phyloP scores from a whole-genome alignment of 1,140 invertebrate species.

The Teleopsis dalmanni region DNA sequence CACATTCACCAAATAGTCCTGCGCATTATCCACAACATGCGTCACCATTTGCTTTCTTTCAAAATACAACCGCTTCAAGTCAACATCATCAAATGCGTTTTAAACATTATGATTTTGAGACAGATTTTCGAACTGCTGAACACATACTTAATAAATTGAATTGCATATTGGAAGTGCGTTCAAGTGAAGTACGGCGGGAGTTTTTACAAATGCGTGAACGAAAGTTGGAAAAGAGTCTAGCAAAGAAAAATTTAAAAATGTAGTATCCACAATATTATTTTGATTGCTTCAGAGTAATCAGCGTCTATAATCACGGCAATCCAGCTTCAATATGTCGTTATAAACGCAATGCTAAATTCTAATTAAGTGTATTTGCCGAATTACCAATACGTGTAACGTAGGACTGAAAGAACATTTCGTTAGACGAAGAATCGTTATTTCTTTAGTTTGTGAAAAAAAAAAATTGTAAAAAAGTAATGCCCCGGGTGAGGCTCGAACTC shows the following conservation, averaged over 20 bases:
- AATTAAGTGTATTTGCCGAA: too few species aligned
- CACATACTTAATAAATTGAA: slow-evolving; percentile 84
- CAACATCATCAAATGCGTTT: slow-evolving; percentile 46
- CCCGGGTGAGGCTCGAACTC: slow-evolving; percentile 92
- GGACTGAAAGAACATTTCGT: too few species aligned
- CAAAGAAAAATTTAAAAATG: slow-evolving; percentile 37
- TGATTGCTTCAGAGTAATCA: neutral
- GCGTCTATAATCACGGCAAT: too few species aligned
- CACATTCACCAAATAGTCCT: slow-evolving; percentile 30
- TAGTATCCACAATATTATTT: slow-evolving; percentile 22
- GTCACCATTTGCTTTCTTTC: slow-evolving; percentile 21
- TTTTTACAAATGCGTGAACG: slow-evolving; percentile 56
- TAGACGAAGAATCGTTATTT: too few species aligned
- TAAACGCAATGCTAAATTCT: too few species aligned
- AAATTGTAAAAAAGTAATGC: slow-evolving; percentile 64
- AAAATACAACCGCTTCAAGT: slow-evolving; percentile 14
- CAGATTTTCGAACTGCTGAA: slow-evolving; percentile 62
- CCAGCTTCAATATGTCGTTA: too few species aligned
- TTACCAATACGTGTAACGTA: too few species aligned
- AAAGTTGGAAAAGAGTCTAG: slow-evolving; percentile 48
- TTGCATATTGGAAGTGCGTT: slow-evolving; percentile 74
- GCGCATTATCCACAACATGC: slow-evolving; percentile 18
- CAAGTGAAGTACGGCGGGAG: slow-evolving; percentile 69
- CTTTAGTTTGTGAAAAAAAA: too few species aligned
- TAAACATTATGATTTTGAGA: slow-evolving; percentile 82